phyloP scores from a whole-genome alignment of 2,797 vertebrate species.

The Fringilla coelebs region DNA sequence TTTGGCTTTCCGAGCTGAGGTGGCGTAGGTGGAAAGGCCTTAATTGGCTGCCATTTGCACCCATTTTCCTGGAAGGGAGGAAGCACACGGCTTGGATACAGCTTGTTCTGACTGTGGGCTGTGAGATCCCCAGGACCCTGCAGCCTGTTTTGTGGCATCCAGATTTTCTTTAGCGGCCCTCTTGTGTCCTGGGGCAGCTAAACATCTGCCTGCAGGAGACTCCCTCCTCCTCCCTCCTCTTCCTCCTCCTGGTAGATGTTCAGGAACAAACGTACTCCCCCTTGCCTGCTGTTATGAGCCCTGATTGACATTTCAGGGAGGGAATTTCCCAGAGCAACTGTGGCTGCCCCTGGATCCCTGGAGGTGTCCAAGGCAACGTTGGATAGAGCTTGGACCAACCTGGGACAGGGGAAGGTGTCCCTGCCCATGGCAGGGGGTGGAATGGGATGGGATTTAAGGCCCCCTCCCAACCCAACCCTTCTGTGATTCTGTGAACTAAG shows the following conservation, averaged over 20 bases:
- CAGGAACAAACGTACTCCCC: background rate
- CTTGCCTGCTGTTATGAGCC: background rate
- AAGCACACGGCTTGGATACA: background rate
- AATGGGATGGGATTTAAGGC: accelerated
- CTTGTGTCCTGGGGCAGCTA: background rate
- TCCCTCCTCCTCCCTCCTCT: background rate
- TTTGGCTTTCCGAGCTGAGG: background rate
- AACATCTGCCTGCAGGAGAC: background rate
- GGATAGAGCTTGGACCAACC: background rate
- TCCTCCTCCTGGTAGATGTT: background rate
- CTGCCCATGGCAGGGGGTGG: background rate
- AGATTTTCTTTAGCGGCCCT: background rate
- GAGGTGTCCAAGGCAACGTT: background rate
- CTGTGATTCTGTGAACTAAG: background rate
- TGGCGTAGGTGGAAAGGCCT: constrained; percentile 21
- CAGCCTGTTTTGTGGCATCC: background rate
- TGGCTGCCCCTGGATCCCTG: background rate
- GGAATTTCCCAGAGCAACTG: background rate
- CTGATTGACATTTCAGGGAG: background rate
- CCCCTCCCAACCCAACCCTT: background rate
- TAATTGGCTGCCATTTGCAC: constrained; percentile 52
- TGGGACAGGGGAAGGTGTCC: background rate
- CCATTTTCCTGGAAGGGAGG: background rate
- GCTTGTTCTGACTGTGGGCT: constrained; percentile 1
- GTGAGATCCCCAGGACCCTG: background rate